Base-by-base conservation (phyloP, 2,888 invertebrate genomes). In the Amphiduros pacificus region DNA sequence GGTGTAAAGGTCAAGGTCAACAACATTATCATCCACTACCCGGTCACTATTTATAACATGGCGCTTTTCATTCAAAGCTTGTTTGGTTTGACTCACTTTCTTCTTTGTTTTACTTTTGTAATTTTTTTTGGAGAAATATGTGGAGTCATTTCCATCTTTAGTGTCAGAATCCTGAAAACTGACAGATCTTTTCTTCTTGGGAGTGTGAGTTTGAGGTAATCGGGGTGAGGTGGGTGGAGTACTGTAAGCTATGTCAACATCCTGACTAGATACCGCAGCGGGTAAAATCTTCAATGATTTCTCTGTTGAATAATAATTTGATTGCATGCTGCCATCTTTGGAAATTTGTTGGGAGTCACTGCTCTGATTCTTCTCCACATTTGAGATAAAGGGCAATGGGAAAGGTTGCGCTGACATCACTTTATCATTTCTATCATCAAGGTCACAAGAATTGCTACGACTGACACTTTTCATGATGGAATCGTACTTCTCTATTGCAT, bases 1-100 rank as follows among this genome's bases (percentile, higher is more conserved):
- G 22, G 74, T 69, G 62, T 77, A 78, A 55, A 78, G 55, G 22
- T 70, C 73, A 31, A 75, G 59, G 41, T 74, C 72, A 54, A 71
- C 64, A 9, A 75, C 62, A 2, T 36, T n/a, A 20, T 44, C 22
- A 5, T 44, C 44, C 5, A 20, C 22, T 44, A 9, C 4, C 5
- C 6, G 6, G 22, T 5, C 6, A n/a, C 20, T 4, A 44, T 17
- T 17, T n/a, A n/a, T n/a, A n/a, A n/a, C n/a, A n/a, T n/a, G n/a
- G n/a, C n/a, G n/a, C n/a, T n/a, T n/a, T n/a, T n/a, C n/a, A n/a
- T n/a, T n/a, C n/a, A n/a, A n/a, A 44, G 44, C 44, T 44, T 44
- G 20, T 11, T 5, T 44, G n/a, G 44, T 6, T 44, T 11, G n/a
- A 20, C 44, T 22, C n/a, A 9, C n/a, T 20, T 44, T n/a, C 6